Base-by-base conservation (phyloP, 1,140 invertebrate species). In the Achroia grisella region DNA sequence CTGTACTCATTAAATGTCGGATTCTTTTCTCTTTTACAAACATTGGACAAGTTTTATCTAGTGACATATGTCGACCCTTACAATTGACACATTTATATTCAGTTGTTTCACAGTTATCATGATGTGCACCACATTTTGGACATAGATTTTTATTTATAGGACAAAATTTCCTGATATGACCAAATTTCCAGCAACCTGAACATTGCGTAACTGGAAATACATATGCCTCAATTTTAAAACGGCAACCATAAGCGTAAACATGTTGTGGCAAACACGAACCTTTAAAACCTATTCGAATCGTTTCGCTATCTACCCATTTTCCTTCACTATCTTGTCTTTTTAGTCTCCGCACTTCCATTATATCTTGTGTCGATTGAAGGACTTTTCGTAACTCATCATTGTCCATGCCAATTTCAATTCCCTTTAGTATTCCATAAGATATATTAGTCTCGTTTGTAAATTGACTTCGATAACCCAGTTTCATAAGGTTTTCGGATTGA, bases 151-250 rank as follows among this genome's bases (percentile, higher is more conserved):
- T 52, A 8, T 48, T 56, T 12, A 5, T 37, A 10, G 52, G 44
- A 31, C 61, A 63, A 27, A 31, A 45, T 12, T 29, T 44, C 8
- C 39, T 10, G 4, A 31, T 10, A 15, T 61, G 57, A 15, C 57
- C 53, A 30, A 39, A 56, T 17, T 50, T 48, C 57, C 53, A 61
- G 15, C 57, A 61, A n/a, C 44, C 44, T 0, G 43, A 48, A 33
- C 57, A 61, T 41, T 61, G 58, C 2, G 49, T 48, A n/a, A 53
- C 54, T 4, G 58, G 53, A 14, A 61, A 56, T 4, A 32, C 15
- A 9, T 50, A 56, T 1, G 46, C 8, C 10, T 48, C 46, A 11
- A 61, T 48, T 12, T 44, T 48, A 17, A 56, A 47, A 8, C 48
- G 11, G 14, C 39, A 44, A 8, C 35, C 47, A 42, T 50, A 49